Percentiles rank a stretch among this genome's conserved stretches.
Evolutionary conservation across 1,140 invertebrate species (phyloP).

Genomic region (Eumeta japonica): DNA sequence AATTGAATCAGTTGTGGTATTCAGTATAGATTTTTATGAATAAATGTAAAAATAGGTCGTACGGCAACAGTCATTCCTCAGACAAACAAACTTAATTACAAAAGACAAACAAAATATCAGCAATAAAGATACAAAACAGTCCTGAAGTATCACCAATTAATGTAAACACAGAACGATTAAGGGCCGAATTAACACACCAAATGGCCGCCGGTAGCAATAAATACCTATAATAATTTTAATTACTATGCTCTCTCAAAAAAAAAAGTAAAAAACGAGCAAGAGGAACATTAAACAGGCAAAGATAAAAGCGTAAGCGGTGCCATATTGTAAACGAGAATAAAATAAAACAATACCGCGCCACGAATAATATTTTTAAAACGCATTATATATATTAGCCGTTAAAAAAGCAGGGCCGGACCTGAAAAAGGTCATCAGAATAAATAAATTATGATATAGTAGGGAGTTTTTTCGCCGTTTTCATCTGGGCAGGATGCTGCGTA

Average conservation of each 20-base stretch:
- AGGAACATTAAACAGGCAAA: constrained; percentile 37
- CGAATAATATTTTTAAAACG: constrained; percentile 30
- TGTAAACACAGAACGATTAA: constrained; percentile 54
- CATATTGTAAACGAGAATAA: constrained; percentile 48
- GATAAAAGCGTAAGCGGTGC: constrained; percentile 33
- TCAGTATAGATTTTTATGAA: no score
- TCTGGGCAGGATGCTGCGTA: constrained; percentile 22
- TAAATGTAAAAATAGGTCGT: no score
- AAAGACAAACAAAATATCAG: no score
- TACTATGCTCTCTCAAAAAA: no score
- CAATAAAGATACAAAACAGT: constrained; percentile 43
- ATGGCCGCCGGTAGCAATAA: constrained; percentile 44
- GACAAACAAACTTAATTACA: no score
- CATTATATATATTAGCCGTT: constrained; percentile 34
- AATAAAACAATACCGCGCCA: constrained; percentile 24
- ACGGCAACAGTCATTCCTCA: no score
- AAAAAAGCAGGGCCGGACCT: constrained; percentile 34
- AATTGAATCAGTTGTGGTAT: no score
- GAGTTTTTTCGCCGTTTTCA: constrained; percentile 26
- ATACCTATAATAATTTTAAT: constrained; percentile 56
- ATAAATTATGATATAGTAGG: constrained; percentile 54
- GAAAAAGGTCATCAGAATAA: constrained; percentile 42
- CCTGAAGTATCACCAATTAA: constrained; percentile 53
- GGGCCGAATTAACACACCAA: constrained; percentile 39
- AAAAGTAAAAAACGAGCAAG: constrained; percentile 28